phyloP scores from a whole-genome alignment of 2,113 vertebrate genomes.

The Forbesichthys papilliferus region DNA sequence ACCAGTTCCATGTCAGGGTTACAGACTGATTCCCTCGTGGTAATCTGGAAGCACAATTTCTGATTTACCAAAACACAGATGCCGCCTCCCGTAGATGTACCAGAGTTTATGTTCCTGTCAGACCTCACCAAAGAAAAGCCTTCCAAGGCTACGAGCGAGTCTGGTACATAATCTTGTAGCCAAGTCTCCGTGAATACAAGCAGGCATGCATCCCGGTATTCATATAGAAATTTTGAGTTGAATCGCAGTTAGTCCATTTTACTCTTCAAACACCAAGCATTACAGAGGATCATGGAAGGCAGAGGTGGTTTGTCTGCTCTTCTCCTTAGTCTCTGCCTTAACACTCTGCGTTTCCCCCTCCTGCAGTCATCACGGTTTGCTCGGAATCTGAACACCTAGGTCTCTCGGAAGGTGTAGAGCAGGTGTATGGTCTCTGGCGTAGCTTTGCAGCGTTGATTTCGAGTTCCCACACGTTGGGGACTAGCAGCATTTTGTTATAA shows the following conservation, averaged over 20 bases:
- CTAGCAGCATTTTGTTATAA: too few species aligned
- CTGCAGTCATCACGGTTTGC: not conserved
- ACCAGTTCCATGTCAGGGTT: too few species aligned
- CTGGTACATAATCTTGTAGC: not conserved
- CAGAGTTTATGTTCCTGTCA: not conserved
- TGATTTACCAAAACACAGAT: not conserved
- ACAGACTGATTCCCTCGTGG: too few species aligned
- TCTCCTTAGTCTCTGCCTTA: not conserved
- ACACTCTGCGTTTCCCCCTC: not conserved
- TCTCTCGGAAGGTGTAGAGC: too few species aligned
- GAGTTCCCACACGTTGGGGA: too few species aligned
- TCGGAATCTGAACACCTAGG: too few species aligned
- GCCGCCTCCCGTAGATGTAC: not conserved
- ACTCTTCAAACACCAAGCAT: not conserved
- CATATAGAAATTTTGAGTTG: not conserved
- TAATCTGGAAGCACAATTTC: not conserved
- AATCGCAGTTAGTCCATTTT: not conserved
- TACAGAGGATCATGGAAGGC: slow-evolving; percentile 2
- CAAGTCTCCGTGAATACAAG: not conserved
- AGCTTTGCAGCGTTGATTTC: too few species aligned
- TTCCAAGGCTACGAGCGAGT: not conserved
- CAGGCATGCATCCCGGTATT: slow-evolving; percentile 3
- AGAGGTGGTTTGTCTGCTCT: slow-evolving; percentile 9
- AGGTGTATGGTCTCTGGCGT: too few species aligned
- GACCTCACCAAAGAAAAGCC: not conserved